These are phyloP conservation scores for Symphodus melops DNA, from an alignment of 2,113 vertebrate genomes.

Conservation along the genomic window DNA sequence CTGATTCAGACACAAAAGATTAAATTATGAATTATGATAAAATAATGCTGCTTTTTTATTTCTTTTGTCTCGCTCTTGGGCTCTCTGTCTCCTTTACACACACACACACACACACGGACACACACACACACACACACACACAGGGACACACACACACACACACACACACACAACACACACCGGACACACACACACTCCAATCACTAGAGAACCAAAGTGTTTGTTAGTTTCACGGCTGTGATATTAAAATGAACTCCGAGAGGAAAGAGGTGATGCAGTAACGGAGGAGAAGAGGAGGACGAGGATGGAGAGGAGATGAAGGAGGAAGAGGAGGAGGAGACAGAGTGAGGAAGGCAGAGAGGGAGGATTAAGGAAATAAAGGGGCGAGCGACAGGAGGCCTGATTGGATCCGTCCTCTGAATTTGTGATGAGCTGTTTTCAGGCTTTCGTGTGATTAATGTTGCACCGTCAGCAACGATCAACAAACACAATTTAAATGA, in stretches of 20 bases:
- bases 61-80: too few species aligned
- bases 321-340: not conserved
- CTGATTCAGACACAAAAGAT: conserved; percentile 41
- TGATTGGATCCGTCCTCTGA: conserved; percentile 44
- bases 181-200: not conserved
- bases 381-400: conserved; percentile 23
- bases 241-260: conserved; percentile 27
- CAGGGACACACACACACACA: not conserved
- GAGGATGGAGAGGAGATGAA: not conserved
- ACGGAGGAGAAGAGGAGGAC: not conserved
- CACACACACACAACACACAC: conserved; percentile 6
- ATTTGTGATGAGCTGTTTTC: conserved; percentile 32
- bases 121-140: conserved; percentile 9
- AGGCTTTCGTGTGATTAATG: conserved; percentile 9
- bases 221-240: conserved; percentile 7
- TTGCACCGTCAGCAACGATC: conserved; percentile 11
- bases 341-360: conserved; percentile 10
- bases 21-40: conserved; percentile 39
- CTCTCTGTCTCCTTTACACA: not conserved
- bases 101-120: not conserved
- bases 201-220: conserved; percentile 12
- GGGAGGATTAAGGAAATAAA: conserved; percentile 32
- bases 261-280: not conserved
- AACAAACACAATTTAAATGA: conserved; percentile 22
- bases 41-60: not conserved